Evolutionary conservation across 2,888 invertebrate genomes (phyloP).

Genomic region (Cataglyphis cursor): DNA sequence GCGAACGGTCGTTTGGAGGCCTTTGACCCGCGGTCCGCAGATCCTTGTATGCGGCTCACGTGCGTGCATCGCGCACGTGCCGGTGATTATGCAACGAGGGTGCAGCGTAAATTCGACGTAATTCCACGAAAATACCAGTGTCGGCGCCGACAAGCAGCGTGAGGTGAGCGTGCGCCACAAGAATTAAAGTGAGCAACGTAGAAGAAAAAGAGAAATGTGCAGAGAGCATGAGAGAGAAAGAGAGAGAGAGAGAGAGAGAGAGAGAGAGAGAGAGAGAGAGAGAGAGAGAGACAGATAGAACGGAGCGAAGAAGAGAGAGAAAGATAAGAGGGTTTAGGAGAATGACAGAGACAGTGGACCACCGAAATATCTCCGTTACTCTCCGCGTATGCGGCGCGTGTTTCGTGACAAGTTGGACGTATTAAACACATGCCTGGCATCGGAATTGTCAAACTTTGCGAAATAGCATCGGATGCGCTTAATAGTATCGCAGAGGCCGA

Average conservation of each 20-base stretch:
- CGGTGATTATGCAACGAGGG: conserved; percentile 54
- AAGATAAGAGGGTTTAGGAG: not conserved
- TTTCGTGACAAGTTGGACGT: conserved; percentile 53
- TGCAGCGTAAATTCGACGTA: conserved; percentile 49
- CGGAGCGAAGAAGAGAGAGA: conserved; percentile 4
- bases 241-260: conserved; percentile 2
- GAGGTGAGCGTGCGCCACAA: conserved; percentile 56
- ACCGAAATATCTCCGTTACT: conserved; percentile 71
- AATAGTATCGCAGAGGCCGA: not conserved
- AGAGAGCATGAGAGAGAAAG: conserved; percentile 15
- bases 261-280: not conserved
- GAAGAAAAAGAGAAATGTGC: conserved; percentile 25
- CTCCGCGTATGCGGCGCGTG: conserved; percentile 44
- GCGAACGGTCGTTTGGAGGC: conserved; percentile 32
- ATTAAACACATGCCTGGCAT: conserved; percentile 57
- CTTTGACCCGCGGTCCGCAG: conserved; percentile 43
- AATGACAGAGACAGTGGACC: conserved; percentile 34
- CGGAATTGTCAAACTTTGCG: conserved; percentile 65
- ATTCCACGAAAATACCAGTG: conserved; percentile 56
- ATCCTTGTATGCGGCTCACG: conserved; percentile 33
- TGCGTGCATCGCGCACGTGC: conserved; percentile 59
- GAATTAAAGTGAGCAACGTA: conserved; percentile 22
- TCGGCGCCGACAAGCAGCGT: conserved; percentile 51
- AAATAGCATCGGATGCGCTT: not conserved
- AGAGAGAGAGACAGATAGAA: not conserved